Evolutionary conservation across 2,113 vertebrate species (phyloP), one percentile per base, ranked within the genome.

Genomic region (Pseudorasbora parva): DNA sequence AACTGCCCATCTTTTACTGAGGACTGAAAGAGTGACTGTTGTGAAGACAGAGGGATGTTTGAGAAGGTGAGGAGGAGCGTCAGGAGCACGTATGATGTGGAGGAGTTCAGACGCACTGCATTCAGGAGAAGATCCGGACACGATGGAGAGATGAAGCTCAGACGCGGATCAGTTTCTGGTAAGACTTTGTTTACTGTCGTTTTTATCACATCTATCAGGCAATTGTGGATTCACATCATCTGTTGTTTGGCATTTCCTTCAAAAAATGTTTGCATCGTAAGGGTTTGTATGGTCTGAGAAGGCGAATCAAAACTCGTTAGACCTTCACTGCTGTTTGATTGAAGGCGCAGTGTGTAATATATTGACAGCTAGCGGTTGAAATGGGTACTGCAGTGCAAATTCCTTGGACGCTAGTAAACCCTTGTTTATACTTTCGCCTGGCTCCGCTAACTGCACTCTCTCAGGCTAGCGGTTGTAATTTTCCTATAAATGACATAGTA

Each of bases 31-130:
- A 6, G 37, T 45, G 37, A 1, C 9, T 10, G 5, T 71, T 12
- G 2, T 14, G 23, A 12, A 60, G 25, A 8, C 7, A 2, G 64
- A 2, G 9, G 8, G 0, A 94, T 94, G 93, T 93, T 92, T 78
- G 93, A 94, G 84, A 19, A 87, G 66, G 90, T 88, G 81, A 92
- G 91, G 85, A 91, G 91, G 41, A 88, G 25, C 57, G 27, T 92
- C 84, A 91, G 90, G 30, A 89, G 25, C 57, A 45, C 33, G 74
- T 82, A 78, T 0, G 89, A 90, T 54, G 4, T 82, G 60, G 89
- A 91, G 68, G 91, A 92, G 59, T 92, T 92, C 89, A 87, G 91
- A 37, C 77, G 90, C 0, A 84, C 82, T 59, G 92, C 93, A 2
- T 64, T 92, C 10, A 86, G 88, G 30, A 87, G 92, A 82, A 92